phyloP scores from a whole-genome alignment of 2,113 vertebrate species.

The Charina bottae region DNA sequence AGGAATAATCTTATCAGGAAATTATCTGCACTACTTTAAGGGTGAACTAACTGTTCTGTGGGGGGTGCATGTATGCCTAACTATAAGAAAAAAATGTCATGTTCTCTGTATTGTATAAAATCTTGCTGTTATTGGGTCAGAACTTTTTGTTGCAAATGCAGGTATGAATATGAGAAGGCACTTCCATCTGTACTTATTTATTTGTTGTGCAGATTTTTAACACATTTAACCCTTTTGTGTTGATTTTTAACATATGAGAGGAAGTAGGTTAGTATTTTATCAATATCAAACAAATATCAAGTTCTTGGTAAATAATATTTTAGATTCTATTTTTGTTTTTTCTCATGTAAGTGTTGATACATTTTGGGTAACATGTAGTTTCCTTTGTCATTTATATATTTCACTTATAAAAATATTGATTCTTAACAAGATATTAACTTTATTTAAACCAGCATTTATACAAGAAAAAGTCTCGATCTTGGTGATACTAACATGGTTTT shows the following conservation, averaged over 20 bases:
- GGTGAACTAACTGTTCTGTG: background rate
- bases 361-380: background rate
- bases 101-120: background rate
- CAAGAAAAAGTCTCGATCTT: background rate
- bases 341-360: background rate
- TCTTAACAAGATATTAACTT: background rate
- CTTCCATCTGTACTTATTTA: background rate
- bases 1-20: background rate
- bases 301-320: background rate
- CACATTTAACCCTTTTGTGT: background rate
- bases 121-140: background rate
- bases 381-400: background rate
- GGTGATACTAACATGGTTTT: background rate
- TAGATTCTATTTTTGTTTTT: background rate
- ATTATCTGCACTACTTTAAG: background rate
- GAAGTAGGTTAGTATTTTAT: background rate
- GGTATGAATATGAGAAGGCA: background rate
- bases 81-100: background rate
- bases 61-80: background rate
- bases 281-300: background rate
- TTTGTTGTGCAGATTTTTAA: background rate
- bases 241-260: background rate
- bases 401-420: background rate
- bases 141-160: background rate
- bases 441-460: background rate